These are phyloP conservation scores for Rallus crepitans DNA, from an alignment of 2,797 vertebrate genomes.

Conservation along the genomic window DNA sequence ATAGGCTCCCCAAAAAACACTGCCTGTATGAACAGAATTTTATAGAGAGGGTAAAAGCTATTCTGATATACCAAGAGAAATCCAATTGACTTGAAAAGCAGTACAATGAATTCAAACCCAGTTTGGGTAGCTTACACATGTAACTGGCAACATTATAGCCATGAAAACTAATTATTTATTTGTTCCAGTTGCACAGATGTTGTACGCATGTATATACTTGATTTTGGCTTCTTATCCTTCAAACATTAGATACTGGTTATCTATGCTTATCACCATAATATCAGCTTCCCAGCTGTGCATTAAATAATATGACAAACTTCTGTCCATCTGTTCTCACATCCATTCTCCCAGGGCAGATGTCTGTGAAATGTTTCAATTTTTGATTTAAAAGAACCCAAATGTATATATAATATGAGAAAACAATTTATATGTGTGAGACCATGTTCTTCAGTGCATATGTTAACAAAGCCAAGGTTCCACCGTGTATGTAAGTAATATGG, in stretches of 20 bases:
- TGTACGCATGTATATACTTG: not conserved
- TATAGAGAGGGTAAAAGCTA: not conserved
- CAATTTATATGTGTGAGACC: not conserved
- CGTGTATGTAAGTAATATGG: not conserved
- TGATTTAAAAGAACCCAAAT: not conserved
- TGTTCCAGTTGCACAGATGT: not conserved
- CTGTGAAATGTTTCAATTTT: not conserved
- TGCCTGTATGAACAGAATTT: not conserved
- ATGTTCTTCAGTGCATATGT: not conserved
- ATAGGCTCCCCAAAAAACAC: not conserved
- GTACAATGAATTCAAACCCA: not conserved
- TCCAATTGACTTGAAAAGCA: constrained; percentile 6
- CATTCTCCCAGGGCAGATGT: not conserved
- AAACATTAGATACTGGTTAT: not conserved
- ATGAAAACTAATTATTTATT: not conserved
- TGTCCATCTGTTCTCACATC: not conserved
- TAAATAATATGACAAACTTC: not conserved
- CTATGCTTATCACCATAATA: not conserved
- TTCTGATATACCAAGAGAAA: not conserved
- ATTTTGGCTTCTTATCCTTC: constrained; percentile 4
- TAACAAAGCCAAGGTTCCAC: not conserved
- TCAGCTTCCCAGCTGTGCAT: not conserved
- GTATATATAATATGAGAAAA: not conserved
- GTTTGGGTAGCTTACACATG: not conserved
- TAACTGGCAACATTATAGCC: not conserved